Evolutionary conservation across 2,888 invertebrate genomes (phyloP).

Genomic region (Alviniconcha strummeri): DNA sequence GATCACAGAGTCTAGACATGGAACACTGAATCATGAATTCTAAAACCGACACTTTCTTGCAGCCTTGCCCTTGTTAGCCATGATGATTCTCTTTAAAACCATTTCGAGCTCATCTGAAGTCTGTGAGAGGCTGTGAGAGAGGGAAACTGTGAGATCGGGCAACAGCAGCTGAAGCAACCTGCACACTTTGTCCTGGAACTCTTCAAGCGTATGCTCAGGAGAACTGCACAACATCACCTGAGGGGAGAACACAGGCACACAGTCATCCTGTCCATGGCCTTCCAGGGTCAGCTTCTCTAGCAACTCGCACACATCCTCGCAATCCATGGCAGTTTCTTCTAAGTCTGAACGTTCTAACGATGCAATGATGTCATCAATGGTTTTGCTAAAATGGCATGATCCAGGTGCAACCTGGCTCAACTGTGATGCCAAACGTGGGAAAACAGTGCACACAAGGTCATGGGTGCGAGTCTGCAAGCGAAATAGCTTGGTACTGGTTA

Average conservation of each 20-base stretch:
- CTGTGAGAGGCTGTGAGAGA: slow-evolving; percentile 30
- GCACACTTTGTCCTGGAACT: slow-evolving; percentile 34
- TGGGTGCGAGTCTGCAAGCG: slow-evolving; percentile 34
- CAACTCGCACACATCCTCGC: slow-evolving; percentile 27
- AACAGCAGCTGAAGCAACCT: slow-evolving; percentile 35
- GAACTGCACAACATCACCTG: slow-evolving; percentile 35
- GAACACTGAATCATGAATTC: too few relatives aligned
- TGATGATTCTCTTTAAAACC: slow-evolving; percentile 34
- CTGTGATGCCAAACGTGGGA: slow-evolving; percentile 32
- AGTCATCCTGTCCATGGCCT: neutral
- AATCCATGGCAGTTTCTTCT: slow-evolving; percentile 30
- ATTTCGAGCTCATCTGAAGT: slow-evolving; percentile 36
- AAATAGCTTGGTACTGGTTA: slow-evolving; percentile 14
- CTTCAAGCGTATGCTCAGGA: slow-evolving; percentile 35
- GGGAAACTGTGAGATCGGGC: slow-evolving; percentile 37
- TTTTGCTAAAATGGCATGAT: slow-evolving; percentile 13
- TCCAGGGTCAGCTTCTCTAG: slow-evolving; percentile 24
- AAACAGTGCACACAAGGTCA: slow-evolving; percentile 32
- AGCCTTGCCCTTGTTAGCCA: slow-evolving; percentile 31
- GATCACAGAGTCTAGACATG: too few relatives aligned
- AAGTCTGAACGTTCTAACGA: slow-evolving; percentile 29
- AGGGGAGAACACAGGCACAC: slow-evolving; percentile 31
- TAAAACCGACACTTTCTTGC: slow-evolving; percentile 1
- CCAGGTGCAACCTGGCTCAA: slow-evolving; percentile 31
- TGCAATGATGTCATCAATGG: slow-evolving; percentile 33